Percentiles rank a stretch among this genome's conserved stretches.
These are phyloP conservation scores for Hippolais icterina DNA, from an alignment of 2,113 vertebrate species.

Conservation along the genomic window DNA sequence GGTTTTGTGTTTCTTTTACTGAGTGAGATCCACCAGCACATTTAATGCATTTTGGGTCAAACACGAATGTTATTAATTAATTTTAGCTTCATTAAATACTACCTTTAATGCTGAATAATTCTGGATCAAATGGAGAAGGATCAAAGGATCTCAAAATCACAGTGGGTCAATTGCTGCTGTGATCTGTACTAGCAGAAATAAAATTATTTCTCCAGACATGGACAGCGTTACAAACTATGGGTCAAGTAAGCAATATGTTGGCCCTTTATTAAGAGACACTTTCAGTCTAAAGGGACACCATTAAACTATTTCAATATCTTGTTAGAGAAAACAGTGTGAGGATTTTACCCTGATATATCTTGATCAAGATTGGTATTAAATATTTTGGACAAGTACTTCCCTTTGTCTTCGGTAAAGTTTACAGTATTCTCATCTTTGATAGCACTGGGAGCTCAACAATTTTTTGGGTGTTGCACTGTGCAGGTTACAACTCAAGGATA, in stretches of 20 bases:
- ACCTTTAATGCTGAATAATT: background rate
- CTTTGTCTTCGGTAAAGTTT: background rate
- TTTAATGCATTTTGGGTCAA: background rate
- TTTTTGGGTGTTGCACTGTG: background rate
- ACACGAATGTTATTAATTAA: background rate
- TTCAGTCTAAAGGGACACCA: background rate
- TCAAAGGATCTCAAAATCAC: background rate
- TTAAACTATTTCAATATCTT: background rate
- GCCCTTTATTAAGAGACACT: background rate
- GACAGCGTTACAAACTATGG: background rate
- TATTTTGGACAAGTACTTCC: background rate
- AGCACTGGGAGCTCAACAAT: background rate
- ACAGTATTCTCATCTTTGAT: background rate
- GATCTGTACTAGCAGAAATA: background rate
- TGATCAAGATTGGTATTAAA: background rate
- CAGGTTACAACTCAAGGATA: background rate
- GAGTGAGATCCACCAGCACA: background rate
- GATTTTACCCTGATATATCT: background rate
- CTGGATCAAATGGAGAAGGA: background rate
- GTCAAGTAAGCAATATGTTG: background rate
- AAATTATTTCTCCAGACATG: background rate
- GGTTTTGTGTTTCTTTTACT: background rate
- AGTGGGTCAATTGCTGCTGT: background rate
- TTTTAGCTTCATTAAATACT: background rate
- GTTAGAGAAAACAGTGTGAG: background rate